Conservation (phyloP, 2,113 vertebrate genomes). For the Eulacestoma nigropectus region DNA sequence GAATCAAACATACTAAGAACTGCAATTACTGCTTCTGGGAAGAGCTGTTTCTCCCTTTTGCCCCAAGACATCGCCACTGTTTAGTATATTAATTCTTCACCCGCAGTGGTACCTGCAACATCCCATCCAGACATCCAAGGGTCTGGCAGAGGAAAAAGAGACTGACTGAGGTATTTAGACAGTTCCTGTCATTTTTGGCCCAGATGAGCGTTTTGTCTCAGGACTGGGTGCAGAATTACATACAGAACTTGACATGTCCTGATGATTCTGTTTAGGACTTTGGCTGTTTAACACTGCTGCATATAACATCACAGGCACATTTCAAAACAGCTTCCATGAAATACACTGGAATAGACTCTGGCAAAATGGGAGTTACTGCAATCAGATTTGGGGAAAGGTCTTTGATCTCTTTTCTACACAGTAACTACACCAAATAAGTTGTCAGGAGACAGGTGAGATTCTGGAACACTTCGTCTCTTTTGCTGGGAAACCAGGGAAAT, state of each 20-base stretch:
- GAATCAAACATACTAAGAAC: rapidly evolving
- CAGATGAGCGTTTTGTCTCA: not conserved
- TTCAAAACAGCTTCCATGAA: not conserved
- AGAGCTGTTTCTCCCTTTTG: not conserved
- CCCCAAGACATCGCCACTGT: not conserved
- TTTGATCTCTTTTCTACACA: not conserved
- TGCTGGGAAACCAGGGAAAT: not conserved
- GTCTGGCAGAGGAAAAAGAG: not conserved
- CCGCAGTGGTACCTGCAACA: not conserved
- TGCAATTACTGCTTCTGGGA: not conserved
- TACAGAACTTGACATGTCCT: not conserved
- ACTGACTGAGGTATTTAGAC: not conserved
- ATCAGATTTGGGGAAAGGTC: not conserved
- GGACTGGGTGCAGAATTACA: not conserved
- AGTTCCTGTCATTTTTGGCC: not conserved
- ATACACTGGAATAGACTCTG: not conserved
- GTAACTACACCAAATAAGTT: not conserved
- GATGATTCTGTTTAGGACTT: too few species aligned
- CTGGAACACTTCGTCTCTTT: not conserved
- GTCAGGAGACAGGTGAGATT: not conserved
- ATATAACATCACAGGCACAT: not conserved
- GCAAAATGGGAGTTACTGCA: not conserved
- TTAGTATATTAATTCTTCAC: not conserved
- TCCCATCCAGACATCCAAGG: not conserved
- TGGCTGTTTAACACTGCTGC: not conserved